Base-by-base conservation (phyloP, 2,888 invertebrate genomes). In the Acronicta psi region DNA sequence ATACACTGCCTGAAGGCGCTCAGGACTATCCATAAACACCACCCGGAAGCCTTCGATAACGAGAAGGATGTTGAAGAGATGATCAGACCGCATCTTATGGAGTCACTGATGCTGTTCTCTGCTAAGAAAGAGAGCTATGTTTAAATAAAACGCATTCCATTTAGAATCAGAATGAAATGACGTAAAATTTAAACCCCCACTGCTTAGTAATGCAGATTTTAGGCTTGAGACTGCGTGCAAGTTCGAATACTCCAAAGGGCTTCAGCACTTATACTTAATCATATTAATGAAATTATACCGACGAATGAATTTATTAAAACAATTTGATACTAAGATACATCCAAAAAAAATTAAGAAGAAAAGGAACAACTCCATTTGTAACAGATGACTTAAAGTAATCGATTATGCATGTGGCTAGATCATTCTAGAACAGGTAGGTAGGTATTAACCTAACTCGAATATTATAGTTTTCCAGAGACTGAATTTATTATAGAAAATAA, bases 61-160 rank as follows among this genome's bases (percentile, higher is more conserved):
- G 88, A 76, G 69, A 91, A 95, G 70, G 96, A 97, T 76, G 95
- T 96, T 4, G 95, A 96, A 56, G 97, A 97, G 75, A 94, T 97
- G 85, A 95, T 97, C 54, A 95, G 96, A 81, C 97, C 97, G 0
- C 95, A 96, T 79, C 90, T 97, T 11, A 95, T 97, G 90, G 97
- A 97, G 82, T 97, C 97, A 0, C 96, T 97, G 72, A 95, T 97
- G 86, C 93, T 96, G 36, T 97, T 97, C 87, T 97, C 97, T 0
- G 96, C 96, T 23, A 96, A 96, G 75, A 96, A 96, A 84, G 97
- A 97, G 86, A 97, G 97, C 84, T 97, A 97, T 31, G 68, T 69
- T 9, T 69, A 71, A 9, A 7, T 18, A 6, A 11, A 2, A 20
- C n/a, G 5, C 6, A 0, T 18, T 20, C 13, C 29, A 29, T 29